A percentile compares a stretch with the other conserved stretches of the same genome.
These are phyloP conservation scores for Dissostichus mawsoni DNA, from an alignment of 2,113 vertebrate genomes.

Conservation along the genomic window DNA sequence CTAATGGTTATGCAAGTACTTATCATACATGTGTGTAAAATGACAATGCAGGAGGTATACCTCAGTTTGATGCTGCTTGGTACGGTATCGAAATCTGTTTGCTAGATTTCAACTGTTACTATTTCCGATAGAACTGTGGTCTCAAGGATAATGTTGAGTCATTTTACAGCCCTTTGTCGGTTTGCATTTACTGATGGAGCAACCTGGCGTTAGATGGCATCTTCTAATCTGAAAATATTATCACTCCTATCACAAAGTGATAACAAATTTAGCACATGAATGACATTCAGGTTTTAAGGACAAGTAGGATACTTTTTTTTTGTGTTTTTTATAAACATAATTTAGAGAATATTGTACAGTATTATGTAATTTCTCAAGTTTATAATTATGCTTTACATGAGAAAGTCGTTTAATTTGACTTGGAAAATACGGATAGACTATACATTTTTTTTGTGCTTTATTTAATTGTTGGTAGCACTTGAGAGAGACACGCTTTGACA, in stretches of 20 bases:
- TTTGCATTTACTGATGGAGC: neutral
- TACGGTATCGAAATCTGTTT: too few relatives aligned
- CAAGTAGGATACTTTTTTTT: too few relatives aligned
- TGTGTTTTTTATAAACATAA: neutral
- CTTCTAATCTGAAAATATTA: too few relatives aligned
- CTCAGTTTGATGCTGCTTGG: too few relatives aligned
- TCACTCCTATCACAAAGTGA: too few relatives aligned
- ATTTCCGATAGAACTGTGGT: too few relatives aligned
- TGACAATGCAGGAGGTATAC: too few relatives aligned
- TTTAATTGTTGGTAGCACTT: neutral
- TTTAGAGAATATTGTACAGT: neutral
- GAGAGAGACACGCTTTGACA: neutral
- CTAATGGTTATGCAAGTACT: too few relatives aligned
- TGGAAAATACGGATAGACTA: neutral
- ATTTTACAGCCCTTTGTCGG: neutral
- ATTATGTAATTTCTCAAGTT: neutral
- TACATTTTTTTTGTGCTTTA: neutral
- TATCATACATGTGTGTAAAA: too few relatives aligned
- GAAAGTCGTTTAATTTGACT: neutral
- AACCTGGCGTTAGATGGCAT: neutral
- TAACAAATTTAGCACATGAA: too few relatives aligned
- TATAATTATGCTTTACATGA: neutral
- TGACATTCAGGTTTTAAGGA: too few relatives aligned
- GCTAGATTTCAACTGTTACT: too few relatives aligned
- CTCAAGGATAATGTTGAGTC: neutral